Conservation (phyloP, 2,113 vertebrate genomes). For the Xenus cinereus region DNA sequence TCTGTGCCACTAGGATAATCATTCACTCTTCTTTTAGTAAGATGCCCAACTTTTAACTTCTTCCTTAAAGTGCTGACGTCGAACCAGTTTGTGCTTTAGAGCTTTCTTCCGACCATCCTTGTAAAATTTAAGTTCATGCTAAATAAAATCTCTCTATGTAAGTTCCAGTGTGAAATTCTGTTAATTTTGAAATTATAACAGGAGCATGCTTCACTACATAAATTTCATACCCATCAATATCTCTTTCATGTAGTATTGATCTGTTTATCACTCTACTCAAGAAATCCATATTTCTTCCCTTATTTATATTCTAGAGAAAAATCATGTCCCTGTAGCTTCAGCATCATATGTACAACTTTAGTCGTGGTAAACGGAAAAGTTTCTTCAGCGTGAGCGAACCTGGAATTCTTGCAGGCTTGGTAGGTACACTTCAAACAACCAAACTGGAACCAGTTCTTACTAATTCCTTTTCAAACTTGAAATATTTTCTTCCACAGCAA, state of each 20-base stretch:
- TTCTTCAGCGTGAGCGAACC: not conserved
- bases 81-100: not conserved
- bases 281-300: conserved; percentile 51
- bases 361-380: not conserved
- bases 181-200: conserved; percentile 47
- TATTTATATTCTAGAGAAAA: conserved; percentile 57
- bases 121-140: not conserved
- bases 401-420: not conserved
- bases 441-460: not conserved
- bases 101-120: not conserved
- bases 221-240: conserved; percentile 3
- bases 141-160: not conserved
- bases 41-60: not conserved
- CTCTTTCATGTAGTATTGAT: conserved; percentile 60
- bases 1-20: not conserved
- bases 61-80: not conserved
- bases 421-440: not conserved
- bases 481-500: not conserved
- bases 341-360: not conserved
- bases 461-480: not conserved
- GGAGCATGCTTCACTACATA: conserved; percentile 3
- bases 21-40: not conserved
- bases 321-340: not conserved
- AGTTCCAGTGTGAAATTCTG: conserved; percentile 1
- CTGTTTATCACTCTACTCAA: conserved; percentile 54